These are phyloP conservation scores for Mareca penelope DNA, from an alignment of 2,797 vertebrate species.

Conservation along the genomic window DNA sequence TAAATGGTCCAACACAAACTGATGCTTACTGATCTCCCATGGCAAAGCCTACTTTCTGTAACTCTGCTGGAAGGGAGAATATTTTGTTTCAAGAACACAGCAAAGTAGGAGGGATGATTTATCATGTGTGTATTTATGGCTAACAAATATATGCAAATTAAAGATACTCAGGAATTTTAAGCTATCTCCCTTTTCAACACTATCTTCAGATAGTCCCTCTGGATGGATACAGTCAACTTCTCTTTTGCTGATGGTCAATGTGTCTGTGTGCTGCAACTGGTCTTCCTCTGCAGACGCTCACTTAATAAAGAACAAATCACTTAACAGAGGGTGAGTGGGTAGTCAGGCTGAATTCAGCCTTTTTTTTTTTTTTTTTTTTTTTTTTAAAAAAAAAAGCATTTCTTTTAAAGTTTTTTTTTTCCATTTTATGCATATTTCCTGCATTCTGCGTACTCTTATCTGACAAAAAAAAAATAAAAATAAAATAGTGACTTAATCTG, in stretches of 20 bases:
- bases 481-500: neutral
- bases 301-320: constrained; percentile 46
- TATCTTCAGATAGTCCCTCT: neutral
- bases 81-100: neutral
- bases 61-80: neutral
- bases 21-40: neutral
- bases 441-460: neutral
- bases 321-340: constrained; percentile 70
- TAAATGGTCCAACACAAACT: neutral
- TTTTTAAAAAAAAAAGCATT: neutral
- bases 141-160: constrained; percentile 37
- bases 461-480: neutral
- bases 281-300: constrained; percentile 9
- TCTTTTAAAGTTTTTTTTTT: constrained; percentile 4
- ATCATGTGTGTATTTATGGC: constrained; percentile 43
- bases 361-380: neutral
- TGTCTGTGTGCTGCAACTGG: neutral
- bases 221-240: neutral
- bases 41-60: neutral
- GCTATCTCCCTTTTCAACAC: neutral
- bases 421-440: constrained; percentile 9
- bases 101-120: constrained; percentile 43
- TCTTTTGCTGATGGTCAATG: neutral
- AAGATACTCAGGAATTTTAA: neutral
- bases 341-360: constrained; percentile 47